Percentiles rank a stretch among this genome's conserved stretches.
Evolutionary conservation across 2,888 invertebrate genomes (phyloP).

Genomic region (Maniola hyperantus): DNA sequence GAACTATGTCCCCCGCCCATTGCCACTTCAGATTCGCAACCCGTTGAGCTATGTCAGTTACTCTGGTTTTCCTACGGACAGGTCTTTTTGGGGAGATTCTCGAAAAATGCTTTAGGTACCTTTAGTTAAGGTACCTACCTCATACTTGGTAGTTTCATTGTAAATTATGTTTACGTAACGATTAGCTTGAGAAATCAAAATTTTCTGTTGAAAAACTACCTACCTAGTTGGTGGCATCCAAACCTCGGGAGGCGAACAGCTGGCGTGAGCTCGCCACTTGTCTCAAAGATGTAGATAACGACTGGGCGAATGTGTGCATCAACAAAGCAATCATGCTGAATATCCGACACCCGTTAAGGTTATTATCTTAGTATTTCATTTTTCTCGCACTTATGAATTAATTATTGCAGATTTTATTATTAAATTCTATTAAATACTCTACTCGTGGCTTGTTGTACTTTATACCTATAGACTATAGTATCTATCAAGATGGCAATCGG

Average conservation of each 20-base stretch:
- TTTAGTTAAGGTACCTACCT: too few species aligned
- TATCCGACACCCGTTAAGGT: constrained; percentile 68
- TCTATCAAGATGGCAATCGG: too few species aligned
- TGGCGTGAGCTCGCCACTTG: constrained; percentile 73
- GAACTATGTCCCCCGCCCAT: too few species aligned
- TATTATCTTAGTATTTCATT: constrained; percentile 15
- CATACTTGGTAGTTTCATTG: not conserved
- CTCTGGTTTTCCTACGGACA: too few species aligned
- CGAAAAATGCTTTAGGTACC: too few species aligned
- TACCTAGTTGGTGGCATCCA: constrained; percentile 51
- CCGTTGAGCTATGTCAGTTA: too few species aligned
- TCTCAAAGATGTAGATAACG: constrained; percentile 58
- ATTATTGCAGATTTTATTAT: too few species aligned
- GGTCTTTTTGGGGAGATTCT: too few species aligned
- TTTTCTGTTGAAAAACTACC: not conserved
- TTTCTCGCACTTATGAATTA: not conserved
- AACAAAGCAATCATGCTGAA: constrained; percentile 59
- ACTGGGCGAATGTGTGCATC: constrained; percentile 65
- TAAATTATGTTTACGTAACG: not conserved
- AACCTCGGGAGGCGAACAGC: constrained; percentile 50
- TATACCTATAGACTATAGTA: too few species aligned
- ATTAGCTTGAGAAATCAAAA: not conserved
- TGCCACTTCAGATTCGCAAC: too few species aligned
- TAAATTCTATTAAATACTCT: too few species aligned
- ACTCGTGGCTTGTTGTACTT: too few species aligned